Conservation (phyloP, 1,140 invertebrate species). For the Leucophenga varia region DNA sequence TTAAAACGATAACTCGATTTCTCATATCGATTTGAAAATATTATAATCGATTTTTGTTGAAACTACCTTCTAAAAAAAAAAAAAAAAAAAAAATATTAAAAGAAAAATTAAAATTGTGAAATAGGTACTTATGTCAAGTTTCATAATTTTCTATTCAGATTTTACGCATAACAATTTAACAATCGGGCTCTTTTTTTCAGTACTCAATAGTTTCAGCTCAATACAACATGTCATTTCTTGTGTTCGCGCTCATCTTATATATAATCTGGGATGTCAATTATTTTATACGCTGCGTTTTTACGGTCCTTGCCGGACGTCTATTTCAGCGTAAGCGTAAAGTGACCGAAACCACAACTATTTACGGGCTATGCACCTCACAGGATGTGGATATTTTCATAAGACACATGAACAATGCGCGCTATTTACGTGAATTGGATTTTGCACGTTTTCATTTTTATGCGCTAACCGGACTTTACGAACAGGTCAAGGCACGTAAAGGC, state of each 20-base stretch:
- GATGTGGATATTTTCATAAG: conserved; percentile 76
- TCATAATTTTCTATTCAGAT: too few species aligned
- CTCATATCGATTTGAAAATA: too few species aligned
- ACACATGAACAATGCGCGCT: conserved; percentile 87
- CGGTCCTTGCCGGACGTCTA: conserved; percentile 64
- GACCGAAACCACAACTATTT: conserved; percentile 69
- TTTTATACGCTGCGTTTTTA: conserved; percentile 68
- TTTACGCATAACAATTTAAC: too few species aligned
- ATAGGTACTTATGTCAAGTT: too few species aligned
- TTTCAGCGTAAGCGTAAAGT: conserved; percentile 69
- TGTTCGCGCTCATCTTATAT: conserved; percentile 65
- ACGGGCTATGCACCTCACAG: conserved; percentile 75
- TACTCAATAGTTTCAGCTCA: conserved; percentile 1
- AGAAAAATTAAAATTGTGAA: too few species aligned
- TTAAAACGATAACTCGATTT: too few species aligned
- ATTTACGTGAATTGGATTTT: conserved; percentile 80
- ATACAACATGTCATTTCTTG: conserved; percentile 37
- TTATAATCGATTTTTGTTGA: too few species aligned
- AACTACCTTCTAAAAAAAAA: too few species aligned
- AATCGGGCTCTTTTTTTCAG: conserved; percentile 1
- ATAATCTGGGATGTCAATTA: conserved; percentile 77
- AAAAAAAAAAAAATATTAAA: too few species aligned
- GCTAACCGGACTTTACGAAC: conserved; percentile 66
- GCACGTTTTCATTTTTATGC: conserved; percentile 78
- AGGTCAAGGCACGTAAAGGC: conserved; percentile 63